These are phyloP conservation scores for Nothoprocta perdicaria DNA, from an alignment of 2,113 vertebrate genomes.

Conservation along the genomic window DNA sequence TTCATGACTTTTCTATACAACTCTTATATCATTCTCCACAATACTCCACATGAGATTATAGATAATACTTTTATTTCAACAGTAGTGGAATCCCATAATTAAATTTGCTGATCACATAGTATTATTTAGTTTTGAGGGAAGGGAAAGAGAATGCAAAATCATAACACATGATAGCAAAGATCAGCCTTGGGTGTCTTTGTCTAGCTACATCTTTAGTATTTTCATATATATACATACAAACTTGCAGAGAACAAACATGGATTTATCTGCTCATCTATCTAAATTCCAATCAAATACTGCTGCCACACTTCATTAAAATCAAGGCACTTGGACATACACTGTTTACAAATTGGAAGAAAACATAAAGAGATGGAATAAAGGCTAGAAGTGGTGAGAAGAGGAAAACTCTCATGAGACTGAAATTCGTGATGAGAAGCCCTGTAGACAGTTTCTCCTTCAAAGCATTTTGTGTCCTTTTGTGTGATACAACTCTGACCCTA, in stretches of 20 bases:
- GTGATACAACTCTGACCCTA: neutral
- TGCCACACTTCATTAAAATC: slow-evolving; percentile 57
- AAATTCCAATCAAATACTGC: slow-evolving; percentile 49
- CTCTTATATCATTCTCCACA: neutral
- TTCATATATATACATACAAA: slow-evolving; percentile 16
- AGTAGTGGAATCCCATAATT: neutral
- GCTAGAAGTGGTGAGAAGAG: neutral
- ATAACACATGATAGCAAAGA: neutral
- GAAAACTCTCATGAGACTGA: neutral
- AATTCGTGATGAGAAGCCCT: neutral
- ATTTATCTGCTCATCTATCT: neutral
- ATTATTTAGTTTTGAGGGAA: neutral
- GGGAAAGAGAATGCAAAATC: neutral
- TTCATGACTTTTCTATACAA: neutral
- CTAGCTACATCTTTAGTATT: neutral
- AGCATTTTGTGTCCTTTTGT: neutral
- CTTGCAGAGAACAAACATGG: neutral
- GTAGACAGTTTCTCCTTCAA: neutral
- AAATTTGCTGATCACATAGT: neutral
- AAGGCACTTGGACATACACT: neutral
- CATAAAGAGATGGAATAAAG: neutral
- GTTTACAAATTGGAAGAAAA: slow-evolving; percentile 32
- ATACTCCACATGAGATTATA: neutral
- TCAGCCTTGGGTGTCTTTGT: neutral
- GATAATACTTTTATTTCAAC: neutral